phyloP scores from a whole-genome alignment of 2,113 vertebrate species.

The Barnardius zonarius region DNA sequence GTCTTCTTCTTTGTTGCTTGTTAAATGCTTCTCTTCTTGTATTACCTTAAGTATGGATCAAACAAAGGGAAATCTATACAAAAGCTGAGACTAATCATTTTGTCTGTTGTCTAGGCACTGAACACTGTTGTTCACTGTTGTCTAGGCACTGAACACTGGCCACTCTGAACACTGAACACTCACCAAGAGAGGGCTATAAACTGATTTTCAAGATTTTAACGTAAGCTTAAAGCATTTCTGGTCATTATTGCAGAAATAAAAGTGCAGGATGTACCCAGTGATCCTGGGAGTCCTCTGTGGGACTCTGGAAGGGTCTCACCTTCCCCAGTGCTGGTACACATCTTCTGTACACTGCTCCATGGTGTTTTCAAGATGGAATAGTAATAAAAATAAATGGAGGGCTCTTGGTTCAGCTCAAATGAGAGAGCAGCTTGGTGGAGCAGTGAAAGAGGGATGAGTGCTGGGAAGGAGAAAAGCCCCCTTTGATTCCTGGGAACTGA shows the following conservation, averaged over 20 bases:
- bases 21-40: neutral
- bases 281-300: neutral
- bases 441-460: fast-evolving
- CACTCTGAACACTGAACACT: neutral
- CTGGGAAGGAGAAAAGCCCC: neutral
- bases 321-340: neutral
- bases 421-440: neutral
- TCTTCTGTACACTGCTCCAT: neutral
- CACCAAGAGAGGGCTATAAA: neutral
- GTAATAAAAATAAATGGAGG: neutral
- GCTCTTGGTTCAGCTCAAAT: neutral
- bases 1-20: neutral
- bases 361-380: neutral
- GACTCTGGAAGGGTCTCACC: neutral
- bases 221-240: neutral
- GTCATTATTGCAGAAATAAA: neutral
- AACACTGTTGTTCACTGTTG: too few species aligned
- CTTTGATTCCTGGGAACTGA: neutral
- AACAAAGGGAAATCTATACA: neutral
- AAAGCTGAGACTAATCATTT: neutral
- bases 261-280: neutral
- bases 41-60: neutral
- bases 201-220: neutral
- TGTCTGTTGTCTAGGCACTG: neutral
- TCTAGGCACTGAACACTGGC: too few species aligned